phyloP scores from a whole-genome alignment of 2,888 invertebrate genomes.

The Vannuccia rotundouncinata region DNA sequence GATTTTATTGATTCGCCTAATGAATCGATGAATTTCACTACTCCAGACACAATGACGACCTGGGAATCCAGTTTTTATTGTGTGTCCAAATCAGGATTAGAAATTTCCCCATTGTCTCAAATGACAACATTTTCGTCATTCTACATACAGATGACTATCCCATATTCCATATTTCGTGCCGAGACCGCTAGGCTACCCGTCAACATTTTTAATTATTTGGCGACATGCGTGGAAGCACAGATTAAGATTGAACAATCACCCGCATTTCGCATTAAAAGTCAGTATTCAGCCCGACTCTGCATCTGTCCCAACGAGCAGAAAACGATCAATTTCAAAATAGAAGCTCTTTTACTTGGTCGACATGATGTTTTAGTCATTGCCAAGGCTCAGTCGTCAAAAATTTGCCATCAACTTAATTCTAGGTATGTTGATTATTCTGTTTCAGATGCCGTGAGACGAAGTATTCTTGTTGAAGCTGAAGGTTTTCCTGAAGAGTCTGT shows the following conservation, averaged over 20 bases:
- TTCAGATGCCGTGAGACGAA: slow-evolving; percentile 1
- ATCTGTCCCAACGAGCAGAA: neutral
- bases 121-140: slow-evolving; percentile 6
- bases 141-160: slow-evolving; percentile 11
- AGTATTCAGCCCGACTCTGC: neutral
- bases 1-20: neutral
- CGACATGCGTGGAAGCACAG: neutral
- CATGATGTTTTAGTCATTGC: neutral
- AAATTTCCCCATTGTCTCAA: neutral
- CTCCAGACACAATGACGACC: slow-evolving; percentile 17
- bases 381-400: neutral
- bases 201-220: neutral
- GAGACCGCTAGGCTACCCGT: neutral
- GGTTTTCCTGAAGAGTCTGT: neutral
- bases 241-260: neutral
- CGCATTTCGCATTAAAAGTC: neutral
- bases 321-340: neutral
- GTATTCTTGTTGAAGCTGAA: slow-evolving; percentile 29
- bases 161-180: slow-evolving; percentile 3
- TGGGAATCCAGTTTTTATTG: slow-evolving; percentile 21
- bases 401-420: neutral
- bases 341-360: neutral
- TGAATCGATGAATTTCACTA: neutral
- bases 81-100: neutral
- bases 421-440: neutral